phyloP scores from a whole-genome alignment of 92 coral and sea anemone genomes.

The Actinernus sp. region DNA sequence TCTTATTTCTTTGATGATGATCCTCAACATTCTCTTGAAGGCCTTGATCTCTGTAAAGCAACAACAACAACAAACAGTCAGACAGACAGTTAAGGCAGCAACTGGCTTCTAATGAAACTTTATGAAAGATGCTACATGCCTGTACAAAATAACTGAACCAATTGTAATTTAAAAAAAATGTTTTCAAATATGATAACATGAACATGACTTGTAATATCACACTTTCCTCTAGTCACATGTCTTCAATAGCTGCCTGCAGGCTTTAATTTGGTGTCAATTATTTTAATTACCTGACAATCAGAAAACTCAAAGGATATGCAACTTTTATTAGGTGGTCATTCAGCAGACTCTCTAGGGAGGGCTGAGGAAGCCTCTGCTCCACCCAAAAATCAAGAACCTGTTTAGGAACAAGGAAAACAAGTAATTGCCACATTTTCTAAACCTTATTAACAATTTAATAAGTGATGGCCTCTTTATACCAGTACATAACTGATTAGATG shows the following conservation, averaged over 20 bases:
- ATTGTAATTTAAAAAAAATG: not conserved
- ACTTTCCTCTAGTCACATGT: too few relatives aligned
- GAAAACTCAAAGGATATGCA: conserved; percentile 82
- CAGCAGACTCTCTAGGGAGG: conserved; percentile 68
- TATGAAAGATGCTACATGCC: not conserved
- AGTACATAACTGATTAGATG: too few relatives aligned
- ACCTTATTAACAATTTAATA: conserved; percentile 36
- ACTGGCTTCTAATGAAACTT: too few relatives aligned
- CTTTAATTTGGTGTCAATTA: too few relatives aligned
- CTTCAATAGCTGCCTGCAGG: too few relatives aligned
- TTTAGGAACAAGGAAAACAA: not conserved
- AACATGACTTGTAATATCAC: too few relatives aligned
- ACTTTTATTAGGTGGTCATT: conserved; percentile 64
- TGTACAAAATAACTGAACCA: not conserved
- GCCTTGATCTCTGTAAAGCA: conserved; percentile 22
- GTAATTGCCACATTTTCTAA: not conserved
- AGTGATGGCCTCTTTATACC: too few relatives aligned
- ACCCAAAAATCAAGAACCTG: conserved; percentile 90
- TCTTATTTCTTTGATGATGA: conserved; percentile 1
- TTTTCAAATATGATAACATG: too few relatives aligned
- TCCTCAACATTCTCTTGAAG: not conserved
- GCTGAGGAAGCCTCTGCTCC: conserved; percentile 51
- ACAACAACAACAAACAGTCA: too few relatives aligned
- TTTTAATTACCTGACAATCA: conserved; percentile 84
- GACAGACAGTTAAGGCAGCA: too few relatives aligned